A percentile compares a stretch with the other conserved stretches of the same genome.
Evolutionary conservation across 92 coral and sea anemone genomes (phyloP).

Genomic region (Palythoa heliodiscus): DNA sequence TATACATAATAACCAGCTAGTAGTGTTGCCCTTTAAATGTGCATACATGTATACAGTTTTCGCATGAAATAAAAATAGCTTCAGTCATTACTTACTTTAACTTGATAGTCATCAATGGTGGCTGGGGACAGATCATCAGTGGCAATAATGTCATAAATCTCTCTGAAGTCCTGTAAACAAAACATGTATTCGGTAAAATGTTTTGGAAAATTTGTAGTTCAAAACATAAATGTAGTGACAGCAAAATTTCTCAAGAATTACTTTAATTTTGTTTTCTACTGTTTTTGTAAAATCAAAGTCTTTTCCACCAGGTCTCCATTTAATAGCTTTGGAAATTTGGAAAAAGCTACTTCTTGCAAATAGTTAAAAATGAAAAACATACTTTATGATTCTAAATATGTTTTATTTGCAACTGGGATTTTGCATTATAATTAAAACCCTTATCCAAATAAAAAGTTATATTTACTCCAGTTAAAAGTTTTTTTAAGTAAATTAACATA

Average conservation of each 20-base stretch:
- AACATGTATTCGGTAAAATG: background rate
- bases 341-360: background rate
- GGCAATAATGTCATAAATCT: background rate
- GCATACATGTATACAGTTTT: too few species aligned
- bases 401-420: background rate
- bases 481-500: too few species aligned
- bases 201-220: too few species aligned
- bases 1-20: too few species aligned
- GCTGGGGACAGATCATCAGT: background rate
- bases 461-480: background rate
- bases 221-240: background rate
- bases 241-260: background rate
- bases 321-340: background rate
- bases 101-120: background rate
- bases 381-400: background rate
- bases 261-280: background rate
- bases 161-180: constrained; percentile 1
- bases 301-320: background rate
- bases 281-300: background rate
- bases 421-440: too few species aligned
- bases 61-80: background rate
- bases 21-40: too few species aligned
- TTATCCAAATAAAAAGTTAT: background rate
- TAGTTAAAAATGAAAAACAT: background rate
- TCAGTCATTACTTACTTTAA: background rate